These are phyloP conservation scores for Nestor notabilis DNA, from an alignment of 2,113 vertebrate species.

Conservation along the genomic window DNA sequence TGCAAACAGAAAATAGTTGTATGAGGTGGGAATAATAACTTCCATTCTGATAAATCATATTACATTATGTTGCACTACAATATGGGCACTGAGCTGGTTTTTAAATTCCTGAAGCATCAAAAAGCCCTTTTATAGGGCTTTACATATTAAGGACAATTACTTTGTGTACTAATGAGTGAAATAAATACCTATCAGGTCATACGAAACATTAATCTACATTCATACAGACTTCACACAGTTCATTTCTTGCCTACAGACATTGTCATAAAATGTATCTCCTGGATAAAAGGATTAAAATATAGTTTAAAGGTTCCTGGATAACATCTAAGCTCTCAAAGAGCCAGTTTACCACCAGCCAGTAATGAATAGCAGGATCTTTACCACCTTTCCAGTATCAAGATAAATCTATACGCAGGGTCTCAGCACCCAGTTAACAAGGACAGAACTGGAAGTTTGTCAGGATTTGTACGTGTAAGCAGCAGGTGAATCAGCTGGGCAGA, in stretches of 20 bases:
- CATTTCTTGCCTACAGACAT: not conserved
- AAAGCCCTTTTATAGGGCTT: not conserved
- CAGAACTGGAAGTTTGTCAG: not conserved
- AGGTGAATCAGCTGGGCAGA: not conserved
- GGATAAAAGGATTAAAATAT: not conserved
- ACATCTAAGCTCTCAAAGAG: not conserved
- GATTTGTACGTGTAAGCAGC: not conserved
- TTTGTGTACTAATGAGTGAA: not conserved
- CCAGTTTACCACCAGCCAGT: not conserved
- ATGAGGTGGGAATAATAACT: not conserved
- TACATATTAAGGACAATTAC: not conserved
- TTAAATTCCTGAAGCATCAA: not conserved
- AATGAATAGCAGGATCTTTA: not conserved
- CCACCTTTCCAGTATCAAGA: not conserved
- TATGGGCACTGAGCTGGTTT: not conserved
- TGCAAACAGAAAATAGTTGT: not conserved
- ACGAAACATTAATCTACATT: not conserved
- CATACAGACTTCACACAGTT: not conserved
- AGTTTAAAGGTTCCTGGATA: not conserved
- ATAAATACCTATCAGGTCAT: not conserved
- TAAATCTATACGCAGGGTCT: not conserved
- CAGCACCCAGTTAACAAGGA: not conserved
- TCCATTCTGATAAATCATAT: not conserved
- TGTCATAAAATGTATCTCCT: not conserved
- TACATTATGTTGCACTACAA: not conserved